Percentiles rank a stretch among this genome's conserved stretches.
These are phyloP conservation scores for Cordilura impudica DNA, from an alignment of 2,888 invertebrate species.

Conservation along the genomic window DNA sequence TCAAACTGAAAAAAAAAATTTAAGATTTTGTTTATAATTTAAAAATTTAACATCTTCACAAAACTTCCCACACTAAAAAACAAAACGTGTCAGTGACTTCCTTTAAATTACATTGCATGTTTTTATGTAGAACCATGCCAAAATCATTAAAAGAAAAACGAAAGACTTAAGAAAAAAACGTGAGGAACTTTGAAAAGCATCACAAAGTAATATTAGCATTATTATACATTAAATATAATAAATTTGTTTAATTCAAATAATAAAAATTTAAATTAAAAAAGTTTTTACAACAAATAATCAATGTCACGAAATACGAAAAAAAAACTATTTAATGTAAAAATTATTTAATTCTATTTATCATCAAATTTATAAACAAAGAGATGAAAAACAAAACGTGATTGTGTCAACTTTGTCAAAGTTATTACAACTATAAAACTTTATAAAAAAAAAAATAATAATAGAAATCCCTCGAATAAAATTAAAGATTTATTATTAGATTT, in stretches of 20 bases:
- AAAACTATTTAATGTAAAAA: slow-evolving; percentile 6
- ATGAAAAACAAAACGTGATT: slow-evolving; percentile 38
- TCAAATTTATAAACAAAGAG: not conserved
- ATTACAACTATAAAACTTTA: not conserved
- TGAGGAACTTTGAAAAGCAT: not conserved
- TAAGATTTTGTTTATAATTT: too few relatives aligned
- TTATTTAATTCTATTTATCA: not conserved
- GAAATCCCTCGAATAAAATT: not conserved
- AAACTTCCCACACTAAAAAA: slow-evolving; percentile 44
- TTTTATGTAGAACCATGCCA: not conserved
- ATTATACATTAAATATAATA: slow-evolving; percentile 2
- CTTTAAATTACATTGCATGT: slow-evolving; percentile 26
- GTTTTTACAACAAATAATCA: not conserved
- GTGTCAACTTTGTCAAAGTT: slow-evolving; percentile 39
- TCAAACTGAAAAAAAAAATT: too few relatives aligned
- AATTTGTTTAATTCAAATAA: slow-evolving; percentile 25
- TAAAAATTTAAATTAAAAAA: not conserved
- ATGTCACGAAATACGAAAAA: not conserved
- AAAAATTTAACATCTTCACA: not conserved
- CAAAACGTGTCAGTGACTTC: slow-evolving; percentile 57
- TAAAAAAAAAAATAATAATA: not conserved
- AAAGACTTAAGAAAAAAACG: slow-evolving; percentile 10
- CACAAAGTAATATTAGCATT: slow-evolving; percentile 1
- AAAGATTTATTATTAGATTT: not conserved
- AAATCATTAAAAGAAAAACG: not conserved